A percentile compares a stretch with the other conserved stretches of the same genome.
Evolutionary conservation across 2,888 invertebrate species (phyloP).

Genomic region (Oscheius sp.): DNA sequence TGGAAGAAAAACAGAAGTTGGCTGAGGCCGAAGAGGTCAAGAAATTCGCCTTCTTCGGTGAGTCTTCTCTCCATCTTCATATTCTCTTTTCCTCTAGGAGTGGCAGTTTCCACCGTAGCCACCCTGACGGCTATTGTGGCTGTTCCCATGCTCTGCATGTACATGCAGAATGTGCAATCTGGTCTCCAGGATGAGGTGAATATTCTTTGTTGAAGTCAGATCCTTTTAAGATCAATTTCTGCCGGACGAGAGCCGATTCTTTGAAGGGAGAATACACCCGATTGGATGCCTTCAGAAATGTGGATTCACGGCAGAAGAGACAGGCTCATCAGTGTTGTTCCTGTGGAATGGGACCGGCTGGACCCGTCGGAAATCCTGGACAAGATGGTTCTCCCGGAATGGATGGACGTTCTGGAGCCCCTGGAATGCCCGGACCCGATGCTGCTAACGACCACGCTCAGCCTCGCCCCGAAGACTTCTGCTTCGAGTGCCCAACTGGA

Average conservation of each 20-base stretch:
- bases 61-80: not conserved
- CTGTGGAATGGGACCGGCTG: conserved; percentile 53
- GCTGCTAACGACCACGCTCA: conserved; percentile 51
- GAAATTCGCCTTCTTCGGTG: conserved; percentile 32
- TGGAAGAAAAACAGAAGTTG: conserved; percentile 43
- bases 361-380: conserved; percentile 42
- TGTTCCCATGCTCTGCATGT: conserved; percentile 55
- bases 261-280: conserved; percentile 56
- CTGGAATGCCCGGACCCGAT: conserved; percentile 57
- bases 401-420: conserved; percentile 50
- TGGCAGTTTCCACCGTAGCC: conserved; percentile 53
- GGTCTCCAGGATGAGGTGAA: conserved; percentile 56
- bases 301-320: conserved; percentile 49
- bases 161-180: conserved; percentile 63
- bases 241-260: conserved; percentile 53
- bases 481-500: conserved; percentile 58
- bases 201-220: not conserved
- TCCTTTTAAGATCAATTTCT: conserved; percentile 57
- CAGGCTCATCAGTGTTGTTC: conserved; percentile 56
- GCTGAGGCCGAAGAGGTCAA: conserved; percentile 30
- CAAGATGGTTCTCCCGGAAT: conserved; percentile 50
- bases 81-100: conserved; percentile 35
- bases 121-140: conserved; percentile 54
- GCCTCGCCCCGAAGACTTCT: conserved; percentile 54
- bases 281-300: conserved; percentile 42